Evolutionary conservation across 2,113 vertebrate species (phyloP).

Genomic region (Plecotus auritus): DNA sequence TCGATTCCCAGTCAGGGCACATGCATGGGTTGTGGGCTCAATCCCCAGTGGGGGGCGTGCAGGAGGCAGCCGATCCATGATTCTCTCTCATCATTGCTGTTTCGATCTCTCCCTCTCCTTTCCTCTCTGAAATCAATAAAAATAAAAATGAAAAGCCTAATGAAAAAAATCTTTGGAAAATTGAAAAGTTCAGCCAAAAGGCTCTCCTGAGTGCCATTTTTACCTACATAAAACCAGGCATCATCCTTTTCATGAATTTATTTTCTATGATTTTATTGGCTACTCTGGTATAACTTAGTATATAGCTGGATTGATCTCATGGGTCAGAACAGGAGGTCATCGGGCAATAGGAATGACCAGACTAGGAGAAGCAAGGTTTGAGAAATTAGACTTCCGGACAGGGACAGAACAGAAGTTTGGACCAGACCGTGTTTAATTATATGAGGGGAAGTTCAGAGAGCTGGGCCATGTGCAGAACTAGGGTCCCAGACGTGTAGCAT

Average conservation of each 20-base stretch:
- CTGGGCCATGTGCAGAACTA: neutral
- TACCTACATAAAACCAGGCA: neutral
- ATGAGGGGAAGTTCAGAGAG: neutral
- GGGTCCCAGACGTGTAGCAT: neutral
- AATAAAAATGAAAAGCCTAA: neutral
- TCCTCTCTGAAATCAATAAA: too few relatives aligned
- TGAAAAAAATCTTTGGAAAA: neutral
- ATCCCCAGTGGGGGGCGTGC: too few relatives aligned
- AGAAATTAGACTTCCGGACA: neutral
- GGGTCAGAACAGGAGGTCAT: neutral
- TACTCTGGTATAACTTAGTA: neutral
- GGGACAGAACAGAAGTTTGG: neutral
- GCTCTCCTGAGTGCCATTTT: neutral
- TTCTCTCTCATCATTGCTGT: too few relatives aligned
- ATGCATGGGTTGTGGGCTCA: too few relatives aligned
- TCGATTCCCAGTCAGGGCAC: too few relatives aligned
- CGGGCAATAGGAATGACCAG: neutral
- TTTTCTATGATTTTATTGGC: neutral
- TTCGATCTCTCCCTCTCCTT: too few relatives aligned
- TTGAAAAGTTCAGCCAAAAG: neutral
- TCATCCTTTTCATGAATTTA: neutral
- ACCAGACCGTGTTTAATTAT: neutral
- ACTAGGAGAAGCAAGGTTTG: neutral
- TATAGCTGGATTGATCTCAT: neutral
- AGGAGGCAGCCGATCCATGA: too few relatives aligned